Evolutionary conservation across 2,888 invertebrate species (phyloP), one percentile per base, ranked within the genome.

Genomic region (Nomada ferruginata): DNA sequence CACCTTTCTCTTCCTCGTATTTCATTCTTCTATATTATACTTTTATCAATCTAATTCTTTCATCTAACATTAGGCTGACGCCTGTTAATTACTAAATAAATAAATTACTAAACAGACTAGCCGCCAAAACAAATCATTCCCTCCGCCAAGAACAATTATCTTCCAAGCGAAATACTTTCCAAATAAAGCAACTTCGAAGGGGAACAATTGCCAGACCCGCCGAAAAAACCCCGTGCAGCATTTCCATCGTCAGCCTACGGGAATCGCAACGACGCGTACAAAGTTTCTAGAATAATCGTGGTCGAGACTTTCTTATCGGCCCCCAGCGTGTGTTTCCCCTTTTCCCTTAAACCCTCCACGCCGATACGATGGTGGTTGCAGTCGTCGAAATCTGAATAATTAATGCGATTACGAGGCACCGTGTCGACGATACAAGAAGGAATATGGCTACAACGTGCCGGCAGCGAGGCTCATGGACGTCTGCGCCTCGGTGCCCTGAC

Each of bases 301-400:
- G 20, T 65, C 59, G 29, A 74, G 64, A 65, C 50, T 47, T 60
- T 65, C 53, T 70, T 60, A 26, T 18, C 23, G 60, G 26, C 47
- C 7, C 53, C 13, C 26, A 18, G 20, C 3, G 20, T 29, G 20
- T 11, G n/a, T 57, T 53, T 55, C 20, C 55, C 36, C 36, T 36
- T 36, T 36, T 23, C 20, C 20, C n/a, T 4, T 20, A 36, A 2
- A n/a, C 26, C 36, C 47, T 18, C 15, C 2, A 36, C 36, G 36
- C 36, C 36, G 36, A 0, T 7, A 7, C 15, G 36, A 18, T 23
- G 47, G 53, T 42, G 60, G 47, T 44, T 4, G 47, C 53, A 63
- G 71, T 71, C 76, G 59, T 71, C 61, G 64, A 76, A 68, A 47
- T 60, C 65, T 90, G 85, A 91, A 90, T 90, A 84, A 90, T 91